Conservation (phyloP, 2,113 vertebrate genomes). For the Garra rufa region DNA sequence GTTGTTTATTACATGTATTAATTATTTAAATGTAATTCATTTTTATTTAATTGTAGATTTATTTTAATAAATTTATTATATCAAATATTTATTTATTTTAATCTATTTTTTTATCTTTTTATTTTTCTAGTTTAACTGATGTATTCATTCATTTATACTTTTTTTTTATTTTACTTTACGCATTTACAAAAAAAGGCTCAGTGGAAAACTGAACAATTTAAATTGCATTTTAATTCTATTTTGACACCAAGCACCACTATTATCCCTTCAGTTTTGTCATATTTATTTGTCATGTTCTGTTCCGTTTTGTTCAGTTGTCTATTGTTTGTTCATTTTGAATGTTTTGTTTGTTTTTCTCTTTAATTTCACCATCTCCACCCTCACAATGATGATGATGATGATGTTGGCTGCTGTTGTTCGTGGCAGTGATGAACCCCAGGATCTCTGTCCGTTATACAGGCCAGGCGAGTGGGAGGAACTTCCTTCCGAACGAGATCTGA, state of each 20-base stretch:
- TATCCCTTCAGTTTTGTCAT: not conserved
- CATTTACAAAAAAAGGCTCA: not conserved
- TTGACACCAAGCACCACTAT: not conserved
- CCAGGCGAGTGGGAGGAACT: constrained; percentile 98
- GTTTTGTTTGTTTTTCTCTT: constrained; percentile 50
- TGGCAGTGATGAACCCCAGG: constrained; percentile 95
- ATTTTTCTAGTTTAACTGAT: too few species aligned
- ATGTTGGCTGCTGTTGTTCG: constrained; percentile 74
- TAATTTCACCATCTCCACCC: constrained; percentile 52
- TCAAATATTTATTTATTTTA: too few species aligned
- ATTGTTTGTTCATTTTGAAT: constrained; percentile 43
- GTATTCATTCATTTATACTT: too few species aligned
- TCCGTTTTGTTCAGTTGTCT: constrained; percentile 1
- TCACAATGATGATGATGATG: constrained; percentile 65
- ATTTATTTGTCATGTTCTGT: not conserved
- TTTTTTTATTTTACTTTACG: too few species aligned
- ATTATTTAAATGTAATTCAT: not conserved
- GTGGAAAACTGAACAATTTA: not conserved
- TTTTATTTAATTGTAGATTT: too few species aligned
- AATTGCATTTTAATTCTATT: not conserved
- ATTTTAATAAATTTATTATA: too few species aligned
- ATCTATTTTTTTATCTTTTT: too few species aligned
- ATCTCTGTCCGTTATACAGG: constrained; percentile 99
- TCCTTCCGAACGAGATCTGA: constrained; percentile 91
- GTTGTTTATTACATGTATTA: too few species aligned